These are phyloP conservation scores for Dermatophagoides farinae DNA, from an alignment of 1,140 invertebrate genomes.

Conservation along the genomic window DNA sequence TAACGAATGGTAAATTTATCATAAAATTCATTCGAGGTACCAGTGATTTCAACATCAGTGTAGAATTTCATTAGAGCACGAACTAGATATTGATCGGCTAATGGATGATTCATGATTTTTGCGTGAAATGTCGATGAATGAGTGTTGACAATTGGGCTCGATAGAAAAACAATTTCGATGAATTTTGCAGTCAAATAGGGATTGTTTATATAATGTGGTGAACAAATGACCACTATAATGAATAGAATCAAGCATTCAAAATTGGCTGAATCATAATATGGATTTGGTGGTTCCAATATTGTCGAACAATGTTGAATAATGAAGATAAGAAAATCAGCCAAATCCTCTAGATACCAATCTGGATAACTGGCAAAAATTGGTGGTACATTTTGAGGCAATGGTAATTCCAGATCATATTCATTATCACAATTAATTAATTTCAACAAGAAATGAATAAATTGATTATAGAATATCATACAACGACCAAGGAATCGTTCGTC, in stretches of 20 bases:
- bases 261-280: slow-evolving; percentile 33
- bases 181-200: slow-evolving; percentile 77
- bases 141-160: slow-evolving; percentile 59
- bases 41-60: slow-evolving; percentile 90
- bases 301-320: slow-evolving; percentile 16
- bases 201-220: slow-evolving; percentile 57
- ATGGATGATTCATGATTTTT: slow-evolving; percentile 57
- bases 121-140: slow-evolving; percentile 38
- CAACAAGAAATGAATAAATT: slow-evolving; percentile 55
- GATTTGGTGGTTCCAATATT: slow-evolving; percentile 27
- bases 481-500: slow-evolving; percentile 39
- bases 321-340: slow-evolving; percentile 20
- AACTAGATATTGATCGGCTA: slow-evolving; percentile 57
- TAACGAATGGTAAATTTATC: slow-evolving; percentile 89
- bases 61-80: slow-evolving; percentile 92
- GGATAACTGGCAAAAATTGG: slow-evolving; percentile 44
- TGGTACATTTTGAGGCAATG: slow-evolving; percentile 16
- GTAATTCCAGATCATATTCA: background rate
- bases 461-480: slow-evolving; percentile 55
- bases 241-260: slow-evolving; percentile 39
- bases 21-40: slow-evolving; percentile 84
- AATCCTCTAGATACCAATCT: slow-evolving; percentile 58
- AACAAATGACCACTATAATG: slow-evolving; percentile 45
- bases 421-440: slow-evolving; percentile 20
- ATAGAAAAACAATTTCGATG: slow-evolving; percentile 50